Base-by-base conservation (phyloP, 2,797 vertebrate species). In the Sitta carolinensis region DNA sequence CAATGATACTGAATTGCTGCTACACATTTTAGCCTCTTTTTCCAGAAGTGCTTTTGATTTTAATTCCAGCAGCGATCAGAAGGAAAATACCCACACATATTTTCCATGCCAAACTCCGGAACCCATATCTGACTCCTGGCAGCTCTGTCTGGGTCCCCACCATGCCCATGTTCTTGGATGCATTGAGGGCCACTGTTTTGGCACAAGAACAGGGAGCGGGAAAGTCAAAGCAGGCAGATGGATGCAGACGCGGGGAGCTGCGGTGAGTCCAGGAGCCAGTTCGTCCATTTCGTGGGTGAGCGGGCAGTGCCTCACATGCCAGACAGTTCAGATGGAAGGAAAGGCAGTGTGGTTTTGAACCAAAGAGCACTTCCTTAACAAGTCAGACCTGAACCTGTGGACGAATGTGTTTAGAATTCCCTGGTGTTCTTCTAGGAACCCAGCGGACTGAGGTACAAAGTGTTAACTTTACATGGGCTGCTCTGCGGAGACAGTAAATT, bases 291-390 rank as follows among this genome's bases (percentile, higher is more conserved):
- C 0, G 0, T 38, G 43, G 11, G 43, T 84, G 38, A 92, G 16
- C 0, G 0, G 18, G 9, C 29, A 83, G 50, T 1, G 0, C 15
- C 8, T 38, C 0, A 0, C 12, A 1, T 40, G 42, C 32, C 73
- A 77, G 42, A 9, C 21, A 10, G 5, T 50, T 52, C 5, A 9
- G 16, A 25, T 32, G 9, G 7, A 43, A 74, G 38, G 50, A 87
- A 66, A 62, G 26, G 14, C 3, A 1, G 8, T 2, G 40, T 20
- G 19, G 10, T 45, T 89, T 75, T 45, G 34, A 66, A 21, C 13
- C 48, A 78, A 90, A 32, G 1, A 6, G 2, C 13, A 42, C 12
- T 21, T 67, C 29, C n/a, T n/a, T 34, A 68, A 36, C 19, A 64
- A 61, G 5, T 23, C 48, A 75, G 20, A 32, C 8, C 23, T 51